Evolutionary conservation across 2,888 invertebrate species (phyloP).

Genomic region (Chaetogeoica ovagalla): DNA sequence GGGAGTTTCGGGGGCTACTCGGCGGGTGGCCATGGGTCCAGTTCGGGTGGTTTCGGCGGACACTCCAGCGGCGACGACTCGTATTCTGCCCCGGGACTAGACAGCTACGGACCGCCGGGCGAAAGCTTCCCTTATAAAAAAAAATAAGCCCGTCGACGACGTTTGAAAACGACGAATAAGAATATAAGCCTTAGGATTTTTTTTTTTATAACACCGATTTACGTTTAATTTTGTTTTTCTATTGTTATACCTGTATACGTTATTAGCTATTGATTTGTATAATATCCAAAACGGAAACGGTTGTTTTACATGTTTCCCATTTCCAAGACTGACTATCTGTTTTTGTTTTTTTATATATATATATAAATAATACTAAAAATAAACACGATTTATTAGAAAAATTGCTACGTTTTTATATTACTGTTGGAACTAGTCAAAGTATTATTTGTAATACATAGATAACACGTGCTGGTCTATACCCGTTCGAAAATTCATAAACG

Average conservation of each 20-base stretch:
- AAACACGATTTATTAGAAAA: conserved; percentile 19
- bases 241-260: conserved; percentile 34
- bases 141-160: conserved; percentile 12
- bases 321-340: conserved; percentile 42
- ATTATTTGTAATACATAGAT: too few relatives aligned
- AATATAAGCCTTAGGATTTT: not conserved
- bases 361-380: conserved; percentile 25
- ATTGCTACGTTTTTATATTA: not conserved
- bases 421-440: too few relatives aligned
- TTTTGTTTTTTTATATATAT: conserved; percentile 41
- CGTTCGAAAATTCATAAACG: too few relatives aligned
- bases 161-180: conserved; percentile 1
- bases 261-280: conserved; percentile 19
- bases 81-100: conserved; percentile 37
- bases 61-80: conserved; percentile 14
- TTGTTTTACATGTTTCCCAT: conserved; percentile 11
- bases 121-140: conserved; percentile 36
- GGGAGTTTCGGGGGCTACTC: conserved; percentile 11
- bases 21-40: conserved; percentile 21
- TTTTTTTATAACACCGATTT: conserved; percentile 1
- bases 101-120: conserved; percentile 43
- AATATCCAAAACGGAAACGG: conserved; percentile 27
- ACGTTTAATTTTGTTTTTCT: conserved; percentile 27
- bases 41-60: conserved; percentile 20
- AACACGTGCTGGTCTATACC: too few relatives aligned